Evolutionary conservation across 2,113 vertebrate genomes (phyloP), one percentile per base, ranked within the genome.

Genomic region (Triplophysa tibetana): DNA sequence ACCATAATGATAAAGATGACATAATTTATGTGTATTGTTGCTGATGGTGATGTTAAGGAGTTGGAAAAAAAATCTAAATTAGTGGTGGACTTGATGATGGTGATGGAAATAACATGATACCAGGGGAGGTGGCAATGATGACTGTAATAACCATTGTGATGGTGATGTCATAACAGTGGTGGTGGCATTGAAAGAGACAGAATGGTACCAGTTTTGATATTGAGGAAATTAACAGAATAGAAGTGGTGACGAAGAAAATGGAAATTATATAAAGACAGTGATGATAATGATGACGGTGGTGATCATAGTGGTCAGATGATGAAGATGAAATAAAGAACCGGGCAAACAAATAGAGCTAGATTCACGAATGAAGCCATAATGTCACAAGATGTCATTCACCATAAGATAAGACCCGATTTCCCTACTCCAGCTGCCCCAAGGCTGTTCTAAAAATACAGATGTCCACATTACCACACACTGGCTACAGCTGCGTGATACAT

Each of bases 401-500:
- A 58, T 58, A 41, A 72, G 70, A 33, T 58, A 60, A 11, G 3
- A 72, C 56, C 29, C 1, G 12, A 60, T 13, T 41, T 10, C 16
- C 1, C 33, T 73, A 41, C 52, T 73, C 58, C 70, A 60, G 16
- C 33, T 23, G 29, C 33, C 69, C 19, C 48, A 56, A 70, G 68
- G 68, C 68, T n/a, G 68, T 60, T 73, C 8, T 21, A 17, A 73
- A n/a, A 43, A n/a, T 13, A 43, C 52, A 41, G 33, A 73, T 23
- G 58, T 21, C 12, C 54, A 73, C 52, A 73, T 73, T 23, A 43
- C 8, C 54, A 60, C 54, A 60, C 54, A 21, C 54, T 60, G 41
- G 52, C 11, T 60, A 43, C 33, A 43, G 70, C 54, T 73, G 54
- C 41, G 43, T 52, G 17, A 16, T 73, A 23, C 54, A 24, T 43